Evolutionary conservation across 1,140 invertebrate species (phyloP).

Genomic region (Aphaenogaster rudis): DNA sequence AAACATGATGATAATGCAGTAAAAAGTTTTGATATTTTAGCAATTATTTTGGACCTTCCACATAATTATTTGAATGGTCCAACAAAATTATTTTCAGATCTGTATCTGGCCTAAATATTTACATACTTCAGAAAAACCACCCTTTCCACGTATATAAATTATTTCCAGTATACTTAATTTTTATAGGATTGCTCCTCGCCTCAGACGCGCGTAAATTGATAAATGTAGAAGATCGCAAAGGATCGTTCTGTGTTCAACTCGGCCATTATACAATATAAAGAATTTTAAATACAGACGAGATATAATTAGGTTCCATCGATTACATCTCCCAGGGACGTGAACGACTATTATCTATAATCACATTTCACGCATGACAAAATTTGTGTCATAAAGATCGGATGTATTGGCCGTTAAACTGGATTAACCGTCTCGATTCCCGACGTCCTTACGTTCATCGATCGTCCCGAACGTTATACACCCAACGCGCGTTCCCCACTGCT

Average conservation of each 20-base stretch:
- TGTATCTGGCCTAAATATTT: too few relatives aligned
- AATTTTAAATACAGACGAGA: background rate
- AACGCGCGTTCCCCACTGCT: slow-evolving; percentile 12
- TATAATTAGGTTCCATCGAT: background rate
- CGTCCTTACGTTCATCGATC: slow-evolving; percentile 13
- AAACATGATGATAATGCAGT: too few relatives aligned
- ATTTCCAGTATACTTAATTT: background rate
- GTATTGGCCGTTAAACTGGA: background rate
- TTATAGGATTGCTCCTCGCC: background rate
- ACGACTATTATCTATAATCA: background rate
- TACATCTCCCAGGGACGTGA: background rate
- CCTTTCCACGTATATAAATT: background rate
- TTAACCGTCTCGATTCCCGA: background rate
- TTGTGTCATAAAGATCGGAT: background rate
- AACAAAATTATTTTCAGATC: too few relatives aligned
- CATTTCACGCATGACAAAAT: background rate
- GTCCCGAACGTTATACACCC: slow-evolving; percentile 12
- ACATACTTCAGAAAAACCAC: too few relatives aligned
- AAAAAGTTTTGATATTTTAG: too few relatives aligned
- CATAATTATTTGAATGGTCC: too few relatives aligned
- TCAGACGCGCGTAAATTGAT: background rate
- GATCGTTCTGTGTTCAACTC: background rate
- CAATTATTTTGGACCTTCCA: too few relatives aligned
- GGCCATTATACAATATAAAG: background rate
- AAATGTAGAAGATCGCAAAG: background rate